Percentiles rank a stretch among this genome's conserved stretches.
phyloP scores from a whole-genome alignment of 2,797 vertebrate genomes.

The Xenops minutus region DNA sequence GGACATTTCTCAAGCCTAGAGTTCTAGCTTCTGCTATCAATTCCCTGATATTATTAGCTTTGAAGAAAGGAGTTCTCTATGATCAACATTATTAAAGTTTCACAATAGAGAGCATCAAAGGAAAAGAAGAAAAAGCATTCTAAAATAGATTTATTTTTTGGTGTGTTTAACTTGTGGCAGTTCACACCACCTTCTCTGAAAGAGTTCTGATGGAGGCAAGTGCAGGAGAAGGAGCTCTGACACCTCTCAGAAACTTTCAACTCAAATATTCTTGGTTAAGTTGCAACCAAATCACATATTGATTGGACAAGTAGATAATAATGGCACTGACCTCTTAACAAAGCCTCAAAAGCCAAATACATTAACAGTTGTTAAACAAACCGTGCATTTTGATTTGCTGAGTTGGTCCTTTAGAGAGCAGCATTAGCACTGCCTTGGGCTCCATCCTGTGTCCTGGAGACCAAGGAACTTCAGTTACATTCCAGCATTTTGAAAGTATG shows the following conservation, averaged over 20 bases:
- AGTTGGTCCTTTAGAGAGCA: not conserved
- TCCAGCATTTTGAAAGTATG: not conserved
- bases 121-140: not conserved
- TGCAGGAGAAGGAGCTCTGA: not conserved
- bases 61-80: not conserved
- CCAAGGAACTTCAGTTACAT: not conserved
- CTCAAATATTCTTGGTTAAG: not conserved
- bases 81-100: conserved; percentile 1
- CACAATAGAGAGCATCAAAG: not conserved
- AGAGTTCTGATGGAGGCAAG: not conserved
- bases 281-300: not conserved
- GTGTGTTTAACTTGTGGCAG: not conserved
- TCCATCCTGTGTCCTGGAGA: not conserved
- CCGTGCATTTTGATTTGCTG: not conserved
- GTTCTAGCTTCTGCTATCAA: not conserved
- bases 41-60: not conserved
- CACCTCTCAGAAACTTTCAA: not conserved
- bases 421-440: not conserved
- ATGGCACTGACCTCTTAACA: not conserved
- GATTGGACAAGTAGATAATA: not conserved
- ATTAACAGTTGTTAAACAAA: not conserved
- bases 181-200: not conserved
- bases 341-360: not conserved
- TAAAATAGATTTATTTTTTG: not conserved
- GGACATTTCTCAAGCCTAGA: not conserved